These are phyloP conservation scores for Hipparchia sbordonii DNA, from an alignment of 2,888 invertebrate species.

Conservation along the genomic window DNA sequence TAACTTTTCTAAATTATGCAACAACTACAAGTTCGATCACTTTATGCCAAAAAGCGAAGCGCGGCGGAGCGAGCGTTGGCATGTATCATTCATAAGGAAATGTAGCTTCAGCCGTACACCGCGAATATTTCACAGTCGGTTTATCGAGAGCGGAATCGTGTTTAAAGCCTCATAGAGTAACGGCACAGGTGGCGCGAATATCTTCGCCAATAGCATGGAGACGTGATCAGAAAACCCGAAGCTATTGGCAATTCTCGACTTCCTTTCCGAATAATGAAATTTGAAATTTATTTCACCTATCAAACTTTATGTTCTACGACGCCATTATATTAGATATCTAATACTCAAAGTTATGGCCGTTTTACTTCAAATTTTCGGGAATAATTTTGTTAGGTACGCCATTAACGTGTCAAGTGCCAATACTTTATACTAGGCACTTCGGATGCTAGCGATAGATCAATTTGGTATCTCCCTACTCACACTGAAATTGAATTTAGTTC, in stretches of 20 bases:
- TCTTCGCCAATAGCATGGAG: slow-evolving; percentile 77
- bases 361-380: slow-evolving; percentile 19
- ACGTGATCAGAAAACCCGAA: slow-evolving; percentile 78
- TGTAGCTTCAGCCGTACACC: slow-evolving; percentile 63
- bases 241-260: slow-evolving; percentile 76
- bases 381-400: slow-evolving; percentile 18
- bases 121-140: slow-evolving; percentile 78
- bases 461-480: neutral
- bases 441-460: slow-evolving; percentile 44
- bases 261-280: slow-evolving; percentile 81
- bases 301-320: slow-evolving; percentile 63
- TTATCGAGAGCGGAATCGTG: slow-evolving; percentile 74
- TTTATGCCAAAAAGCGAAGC: slow-evolving; percentile 41
- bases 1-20: slow-evolving; percentile 58
- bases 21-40: slow-evolving; percentile 53
- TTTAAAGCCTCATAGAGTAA: slow-evolving; percentile 76
- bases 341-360: slow-evolving; percentile 26
- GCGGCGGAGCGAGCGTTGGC: slow-evolving; percentile 54
- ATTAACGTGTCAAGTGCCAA: slow-evolving; percentile 17
- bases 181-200: slow-evolving; percentile 78
- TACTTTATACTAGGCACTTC: slow-evolving; percentile 39
- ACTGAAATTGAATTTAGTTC: neutral
- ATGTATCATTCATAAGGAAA: slow-evolving; percentile 80
- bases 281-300: slow-evolving; percentile 73
- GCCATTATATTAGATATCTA: slow-evolving; percentile 65